Evolutionary conservation across 2,797 vertebrate genomes (phyloP).

Genomic region (Artibeus lituratus): DNA sequence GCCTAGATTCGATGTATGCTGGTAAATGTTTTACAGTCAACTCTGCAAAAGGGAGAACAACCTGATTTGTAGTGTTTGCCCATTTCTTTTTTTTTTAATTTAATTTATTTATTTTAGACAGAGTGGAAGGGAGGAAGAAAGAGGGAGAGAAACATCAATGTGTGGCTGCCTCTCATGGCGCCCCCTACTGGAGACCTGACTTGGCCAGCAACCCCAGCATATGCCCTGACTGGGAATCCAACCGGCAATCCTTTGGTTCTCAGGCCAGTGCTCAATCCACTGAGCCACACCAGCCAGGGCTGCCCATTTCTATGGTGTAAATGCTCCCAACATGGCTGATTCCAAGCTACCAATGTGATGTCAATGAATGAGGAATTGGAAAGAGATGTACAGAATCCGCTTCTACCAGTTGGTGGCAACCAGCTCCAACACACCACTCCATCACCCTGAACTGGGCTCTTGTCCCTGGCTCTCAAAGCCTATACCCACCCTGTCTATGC

Average conservation of each 20-base stretch:
- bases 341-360: background rate
- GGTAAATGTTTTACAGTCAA: background rate
- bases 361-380: background rate
- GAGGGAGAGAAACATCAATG: too few species aligned
- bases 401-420: background rate
- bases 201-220: too few species aligned
- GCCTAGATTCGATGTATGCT: background rate
- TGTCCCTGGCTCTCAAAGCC: background rate
- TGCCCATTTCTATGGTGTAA: background rate
- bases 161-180: too few species aligned
- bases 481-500: background rate
- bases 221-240: too few species aligned
- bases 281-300: too few species aligned
- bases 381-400: background rate
- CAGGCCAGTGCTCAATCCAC: too few species aligned
- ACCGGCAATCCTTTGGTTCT: too few species aligned
- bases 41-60: background rate
- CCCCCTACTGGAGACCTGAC: too few species aligned
- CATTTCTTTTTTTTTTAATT: background rate
- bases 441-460: background rate
- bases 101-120: too few species aligned
- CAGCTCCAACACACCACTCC: too few species aligned
- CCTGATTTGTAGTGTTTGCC: background rate
- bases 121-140: too few species aligned
- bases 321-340: background rate